Base-by-base conservation (phyloP, 1,140 invertebrate genomes). In the Chironomus striatipennis region DNA sequence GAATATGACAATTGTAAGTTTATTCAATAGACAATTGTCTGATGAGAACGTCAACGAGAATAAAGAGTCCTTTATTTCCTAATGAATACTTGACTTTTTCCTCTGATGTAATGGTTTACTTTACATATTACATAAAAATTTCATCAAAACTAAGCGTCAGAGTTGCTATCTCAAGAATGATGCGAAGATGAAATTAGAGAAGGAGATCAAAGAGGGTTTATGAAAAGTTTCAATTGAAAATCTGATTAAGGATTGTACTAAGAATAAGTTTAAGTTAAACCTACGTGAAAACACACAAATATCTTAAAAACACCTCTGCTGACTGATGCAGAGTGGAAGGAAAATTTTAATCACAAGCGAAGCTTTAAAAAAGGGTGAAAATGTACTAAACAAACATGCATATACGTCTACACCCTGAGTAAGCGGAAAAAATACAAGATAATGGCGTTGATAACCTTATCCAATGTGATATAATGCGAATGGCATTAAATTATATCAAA, bases 401-500 rank as follows among this genome's bases (percentile, higher is more conserved):
- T n/a, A 57, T n/a, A 57, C n/a, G 12, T 57, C 12, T n/a, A n/a
- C 47, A 57, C 8, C 8, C 15, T 47, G 8, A 47, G 24, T 15
- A 67, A 67, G 64, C 18, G n/a, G 7, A 67, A 17, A 65, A 20
- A 15, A 20, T 20, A 20, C n/a, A 18, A 70, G 65, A 70, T 70
- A 70, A 70, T 70, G 65, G 65, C 65, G 65, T 70, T 70, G 65
- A 70, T 70, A 70, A 70, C 65, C 65, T 70, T 21, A 70, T 70
- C 65, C 65, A 70, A 21, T 21, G 65, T 18, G 65, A 70, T 70
- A 21, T 70, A 70, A 70, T 70, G 18, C 65, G 65, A 70, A 70
- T 21, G 65, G 65, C 65, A 70, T 70, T 70, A 70, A 70, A 70
- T 70, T 70, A 70, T 70, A 70, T 70, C 65, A 70, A 70, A 70